Evolutionary conservation across 2,888 invertebrate genomes (phyloP).

Genomic region (Lamellibrachia columna): DNA sequence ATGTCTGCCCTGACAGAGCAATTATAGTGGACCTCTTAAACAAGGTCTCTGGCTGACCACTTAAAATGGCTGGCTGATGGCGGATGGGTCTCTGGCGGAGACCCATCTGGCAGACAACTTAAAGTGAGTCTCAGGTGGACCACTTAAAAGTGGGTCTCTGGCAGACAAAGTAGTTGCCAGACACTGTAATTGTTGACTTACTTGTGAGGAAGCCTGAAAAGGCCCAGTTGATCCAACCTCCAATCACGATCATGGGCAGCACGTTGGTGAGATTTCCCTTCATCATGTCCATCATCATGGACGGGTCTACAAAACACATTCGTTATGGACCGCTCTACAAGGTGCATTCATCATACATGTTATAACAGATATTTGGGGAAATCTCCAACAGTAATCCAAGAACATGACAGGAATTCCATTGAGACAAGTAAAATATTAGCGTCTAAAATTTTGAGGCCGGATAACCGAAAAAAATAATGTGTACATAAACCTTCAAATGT

Average conservation of each 20-base stretch:
- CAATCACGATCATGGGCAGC: constrained; percentile 97
- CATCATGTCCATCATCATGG: constrained; percentile 98
- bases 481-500: too few species aligned
- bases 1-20: background rate
- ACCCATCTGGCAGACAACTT: background rate
- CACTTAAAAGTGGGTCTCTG: background rate
- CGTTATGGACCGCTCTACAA: background rate
- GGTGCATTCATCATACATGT: background rate
- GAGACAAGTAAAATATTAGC: too few species aligned
- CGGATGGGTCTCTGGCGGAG: too few species aligned
- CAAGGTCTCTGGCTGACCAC: background rate
- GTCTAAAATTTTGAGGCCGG: too few species aligned
- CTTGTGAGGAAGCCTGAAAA: constrained; percentile 99
- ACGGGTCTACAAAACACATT: constrained; percentile 75
- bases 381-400: background rate
- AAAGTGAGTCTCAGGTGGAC: too few species aligned
- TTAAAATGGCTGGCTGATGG: too few species aligned
- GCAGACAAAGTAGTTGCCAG: background rate
- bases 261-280: constrained; percentile 99
- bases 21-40: background rate
- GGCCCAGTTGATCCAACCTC: constrained; percentile 99
- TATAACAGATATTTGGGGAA: background rate
- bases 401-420: too few species aligned
- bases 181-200: constrained; percentile 64
- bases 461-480: too few species aligned